Conservation (phyloP, 2,113 vertebrate genomes). For the Callithrix jacchus region DNA sequence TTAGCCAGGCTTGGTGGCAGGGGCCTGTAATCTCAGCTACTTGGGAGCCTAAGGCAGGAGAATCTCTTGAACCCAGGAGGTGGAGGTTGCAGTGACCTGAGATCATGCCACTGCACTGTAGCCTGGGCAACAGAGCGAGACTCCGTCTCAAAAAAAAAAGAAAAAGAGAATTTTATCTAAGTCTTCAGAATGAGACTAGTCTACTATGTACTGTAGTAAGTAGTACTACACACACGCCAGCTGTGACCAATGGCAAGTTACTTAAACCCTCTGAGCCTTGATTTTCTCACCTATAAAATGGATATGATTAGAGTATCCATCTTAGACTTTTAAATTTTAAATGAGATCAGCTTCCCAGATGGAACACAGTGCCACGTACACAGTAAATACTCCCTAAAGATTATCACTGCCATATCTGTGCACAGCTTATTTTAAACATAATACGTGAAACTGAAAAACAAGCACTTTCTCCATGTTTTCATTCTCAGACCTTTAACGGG, state of each 20-base stretch:
- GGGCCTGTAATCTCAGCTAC: no score
- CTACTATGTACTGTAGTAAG: neutral
- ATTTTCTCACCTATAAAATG: neutral
- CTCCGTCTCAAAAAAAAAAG: no score
- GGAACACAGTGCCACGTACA: neutral
- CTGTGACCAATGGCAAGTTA: neutral
- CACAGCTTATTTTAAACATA: neutral
- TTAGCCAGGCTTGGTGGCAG: no score
- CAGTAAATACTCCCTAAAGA: neutral
- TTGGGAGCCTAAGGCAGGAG: no score
- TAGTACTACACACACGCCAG: neutral
- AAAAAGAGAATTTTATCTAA: neutral
- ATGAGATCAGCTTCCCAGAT: neutral
- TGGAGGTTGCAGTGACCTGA: no score
- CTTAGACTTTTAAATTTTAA: neutral
- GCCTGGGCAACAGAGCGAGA: no score
- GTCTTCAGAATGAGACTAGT: neutral
- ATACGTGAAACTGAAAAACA: neutral
- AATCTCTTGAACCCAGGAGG: no score
- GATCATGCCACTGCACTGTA: no score
- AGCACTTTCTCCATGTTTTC: neutral
- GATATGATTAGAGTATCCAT: neutral
- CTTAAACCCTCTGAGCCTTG: neutral
- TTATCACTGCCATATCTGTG: neutral
- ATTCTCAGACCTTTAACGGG: conserved; percentile 87